Evolutionary conservation across 2,888 invertebrate species (phyloP).

Genomic region (Platerodrilus igneus): DNA sequence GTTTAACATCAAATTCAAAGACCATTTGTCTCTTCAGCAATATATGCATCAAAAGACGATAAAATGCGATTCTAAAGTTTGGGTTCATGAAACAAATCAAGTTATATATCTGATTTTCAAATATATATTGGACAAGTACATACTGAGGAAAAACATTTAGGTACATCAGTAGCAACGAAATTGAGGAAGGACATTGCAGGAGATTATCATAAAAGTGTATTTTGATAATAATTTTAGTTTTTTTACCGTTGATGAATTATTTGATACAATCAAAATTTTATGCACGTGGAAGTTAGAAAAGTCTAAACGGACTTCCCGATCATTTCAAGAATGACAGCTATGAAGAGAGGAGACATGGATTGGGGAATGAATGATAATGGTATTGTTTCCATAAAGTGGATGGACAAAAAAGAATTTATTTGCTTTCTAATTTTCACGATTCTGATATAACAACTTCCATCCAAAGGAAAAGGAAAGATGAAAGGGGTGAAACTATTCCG

Average conservation of each 20-base stretch:
- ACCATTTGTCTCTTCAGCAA: too few relatives aligned
- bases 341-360: conserved; percentile 1
- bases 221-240: too few relatives aligned
- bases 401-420: conserved; percentile 8
- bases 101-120: too few relatives aligned
- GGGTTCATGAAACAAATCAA: too few relatives aligned
- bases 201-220: too few relatives aligned
- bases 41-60: too few relatives aligned
- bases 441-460: background rate
- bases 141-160: conserved; percentile 4
- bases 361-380: conserved; percentile 1
- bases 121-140: too few relatives aligned
- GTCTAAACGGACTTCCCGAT: background rate
- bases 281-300: conserved; percentile 2
- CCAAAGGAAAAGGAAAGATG: conserved; percentile 20
- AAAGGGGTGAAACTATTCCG: too few relatives aligned
- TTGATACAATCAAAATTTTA: background rate
- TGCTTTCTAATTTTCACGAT: conserved; percentile 7
- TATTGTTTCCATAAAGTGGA: conserved; percentile 3
- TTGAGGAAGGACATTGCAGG: background rate
- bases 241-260: too few relatives aligned
- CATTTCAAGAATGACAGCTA: background rate
- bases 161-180: background rate
- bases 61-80: too few relatives aligned
- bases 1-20: too few relatives aligned